Percentiles rank a stretch among this genome's conserved stretches.
Evolutionary conservation across 2,888 invertebrate species (phyloP).

Genomic region (Melinopterus prodromus): DNA sequence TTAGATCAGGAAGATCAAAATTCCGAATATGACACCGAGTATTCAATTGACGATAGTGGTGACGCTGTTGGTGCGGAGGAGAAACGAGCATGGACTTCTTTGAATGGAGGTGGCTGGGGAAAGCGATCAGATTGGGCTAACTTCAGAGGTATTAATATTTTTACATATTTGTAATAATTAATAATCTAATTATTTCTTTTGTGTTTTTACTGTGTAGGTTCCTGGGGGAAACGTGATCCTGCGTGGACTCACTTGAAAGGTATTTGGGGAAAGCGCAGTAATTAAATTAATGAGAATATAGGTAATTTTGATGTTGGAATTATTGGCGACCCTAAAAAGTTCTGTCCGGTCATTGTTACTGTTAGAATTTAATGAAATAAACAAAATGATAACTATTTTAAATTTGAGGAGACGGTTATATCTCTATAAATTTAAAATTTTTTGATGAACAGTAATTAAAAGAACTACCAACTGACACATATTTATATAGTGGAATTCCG

Average conservation of each 20-base stretch:
- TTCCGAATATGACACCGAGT: slow-evolving; percentile 47
- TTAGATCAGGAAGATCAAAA: slow-evolving; percentile 48
- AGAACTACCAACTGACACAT: neutral
- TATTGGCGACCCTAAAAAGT: slow-evolving; percentile 5
- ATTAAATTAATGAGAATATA: slow-evolving; percentile 20
- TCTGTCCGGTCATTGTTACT: neutral
- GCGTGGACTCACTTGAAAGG: slow-evolving; percentile 83
- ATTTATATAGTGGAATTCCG: neutral
- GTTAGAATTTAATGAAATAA: slow-evolving; percentile 4
- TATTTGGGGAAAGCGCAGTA: slow-evolving; percentile 77
- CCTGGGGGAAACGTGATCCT: slow-evolving; percentile 81
- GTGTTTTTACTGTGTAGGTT: slow-evolving; percentile 61
- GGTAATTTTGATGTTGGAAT: slow-evolving; percentile 18
- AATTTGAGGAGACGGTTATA: neutral
- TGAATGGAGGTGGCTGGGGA: slow-evolving; percentile 77
- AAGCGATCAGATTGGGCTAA: slow-evolving; percentile 73
- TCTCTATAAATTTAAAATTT: neutral
- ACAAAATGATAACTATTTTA: neutral
- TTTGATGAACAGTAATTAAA: too few species aligned
- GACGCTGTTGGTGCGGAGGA: slow-evolving; percentile 57
- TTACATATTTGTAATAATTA: neutral
- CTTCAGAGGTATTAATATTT: slow-evolving; percentile 62
- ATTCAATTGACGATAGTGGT: slow-evolving; percentile 47
- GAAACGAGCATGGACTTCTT: slow-evolving; percentile 74
- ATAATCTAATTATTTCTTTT: slow-evolving; percentile 6